A percentile compares a stretch with the other conserved stretches of the same genome.
Evolutionary conservation across 2,797 vertebrate species (phyloP).

Genomic region (Cirrhinus mrigala): DNA sequence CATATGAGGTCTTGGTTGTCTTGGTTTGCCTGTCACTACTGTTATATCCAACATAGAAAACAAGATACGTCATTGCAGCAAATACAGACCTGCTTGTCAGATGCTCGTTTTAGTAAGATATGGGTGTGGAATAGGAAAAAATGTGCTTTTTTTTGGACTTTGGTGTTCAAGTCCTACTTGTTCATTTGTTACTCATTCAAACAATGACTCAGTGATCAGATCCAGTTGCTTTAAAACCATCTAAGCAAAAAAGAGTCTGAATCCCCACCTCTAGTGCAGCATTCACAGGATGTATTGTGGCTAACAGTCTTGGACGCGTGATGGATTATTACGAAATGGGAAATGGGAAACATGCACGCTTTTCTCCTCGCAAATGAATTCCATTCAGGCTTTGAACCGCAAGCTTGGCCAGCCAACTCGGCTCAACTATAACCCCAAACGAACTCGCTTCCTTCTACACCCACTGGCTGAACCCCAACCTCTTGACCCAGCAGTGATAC

Average conservation of each 20-base stretch:
- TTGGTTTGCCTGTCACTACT: slow-evolving; percentile 1
- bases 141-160: slow-evolving; percentile 17
- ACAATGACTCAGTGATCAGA: slow-evolving; percentile 8
- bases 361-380: slow-evolving; percentile 54
- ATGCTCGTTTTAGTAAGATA: not conserved
- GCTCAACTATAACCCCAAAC: slow-evolving; percentile 5
- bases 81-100: not conserved
- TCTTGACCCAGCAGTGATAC: slow-evolving; percentile 20
- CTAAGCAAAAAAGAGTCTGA: not conserved
- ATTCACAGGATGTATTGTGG: not conserved
- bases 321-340: slow-evolving; percentile 60
- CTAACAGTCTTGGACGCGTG: not conserved
- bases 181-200: slow-evolving; percentile 26
- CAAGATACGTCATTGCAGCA: slow-evolving; percentile 29
- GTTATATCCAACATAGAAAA: slow-evolving; percentile 36
- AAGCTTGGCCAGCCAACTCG: slow-evolving; percentile 39
- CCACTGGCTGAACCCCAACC: not conserved
- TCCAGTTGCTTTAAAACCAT: not conserved
- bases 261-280: too few species aligned
- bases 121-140: slow-evolving; percentile 2
- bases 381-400: slow-evolving; percentile 46
- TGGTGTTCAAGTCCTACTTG: slow-evolving; percentile 8
- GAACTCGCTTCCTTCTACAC: not conserved
- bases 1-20: slow-evolving; percentile 8
- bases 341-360: slow-evolving; percentile 67